phyloP scores from a whole-genome alignment of 2,113 vertebrate genomes.

The Cygnus atratus region DNA sequence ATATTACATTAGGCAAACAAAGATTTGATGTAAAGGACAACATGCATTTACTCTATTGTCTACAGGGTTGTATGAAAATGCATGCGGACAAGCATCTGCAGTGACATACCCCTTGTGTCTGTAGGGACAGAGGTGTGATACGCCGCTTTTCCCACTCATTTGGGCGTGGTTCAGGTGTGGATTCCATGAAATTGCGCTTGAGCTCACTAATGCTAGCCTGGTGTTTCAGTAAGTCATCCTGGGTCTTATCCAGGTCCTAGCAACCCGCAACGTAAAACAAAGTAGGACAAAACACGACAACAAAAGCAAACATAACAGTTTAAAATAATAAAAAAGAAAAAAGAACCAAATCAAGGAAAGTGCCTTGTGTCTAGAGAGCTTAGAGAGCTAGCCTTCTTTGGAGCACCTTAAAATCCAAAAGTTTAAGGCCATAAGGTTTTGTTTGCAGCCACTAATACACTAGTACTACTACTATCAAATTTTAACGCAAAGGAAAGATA shows the following conservation, averaged over 20 bases:
- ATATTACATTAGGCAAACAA: constrained; percentile 11
- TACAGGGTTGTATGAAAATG: not conserved
- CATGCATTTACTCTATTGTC: not conserved
- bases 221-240: constrained; percentile 98
- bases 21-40: constrained; percentile 2
- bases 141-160: constrained; percentile 98
- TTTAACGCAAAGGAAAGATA: not conserved
- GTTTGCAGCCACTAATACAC: not conserved
- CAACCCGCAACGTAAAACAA: constrained; percentile 73
- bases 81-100: constrained; percentile 49
- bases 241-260: constrained; percentile 99
- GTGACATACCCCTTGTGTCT: constrained; percentile 94
- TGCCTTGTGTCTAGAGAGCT: constrained; percentile 78
- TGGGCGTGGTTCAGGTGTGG: constrained; percentile 92
- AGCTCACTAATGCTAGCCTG: constrained; percentile 99
- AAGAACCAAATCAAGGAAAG: constrained; percentile 73
- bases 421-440: not conserved
- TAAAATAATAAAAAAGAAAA: constrained; percentile 5
- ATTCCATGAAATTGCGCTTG: constrained; percentile 99
- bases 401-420: not conserved
- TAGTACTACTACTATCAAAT: not conserved
- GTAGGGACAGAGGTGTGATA: constrained; percentile 89
- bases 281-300: constrained; percentile 75
- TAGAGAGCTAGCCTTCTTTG: constrained; percentile 61
- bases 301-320: constrained; percentile 71